Base-by-base conservation (phyloP, 2,113 vertebrate genomes). In the Chloropsis cyanopogon region DNA sequence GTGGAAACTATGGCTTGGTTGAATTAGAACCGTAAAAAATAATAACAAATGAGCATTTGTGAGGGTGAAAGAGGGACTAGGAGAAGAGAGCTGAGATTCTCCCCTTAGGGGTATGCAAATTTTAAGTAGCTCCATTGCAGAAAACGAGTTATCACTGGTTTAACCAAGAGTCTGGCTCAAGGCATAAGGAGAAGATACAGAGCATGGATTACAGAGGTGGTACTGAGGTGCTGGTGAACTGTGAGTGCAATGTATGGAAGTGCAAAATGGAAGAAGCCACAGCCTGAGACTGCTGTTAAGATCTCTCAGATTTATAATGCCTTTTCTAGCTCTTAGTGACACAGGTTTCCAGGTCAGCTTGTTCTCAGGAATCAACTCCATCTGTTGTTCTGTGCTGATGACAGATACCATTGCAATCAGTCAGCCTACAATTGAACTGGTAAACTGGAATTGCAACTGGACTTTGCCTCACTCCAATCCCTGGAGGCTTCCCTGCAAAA, bases 11-110 rank as follows among this genome's bases (percentile, higher is more conserved):
- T 94, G 82, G 90, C 82, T 97, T 96, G 84, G 96, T 97, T 97
- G 96, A 97, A 98, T 97, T 96, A 97, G 96, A 98, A 91, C 95
- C 94, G 96, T 86, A 93, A 91, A 89, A 96, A 96, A 95, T 72
- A 96, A 92, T 80, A 96, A 94, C 84, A 95, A 94, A 93, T 49
- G 88, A 96, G 15, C 37, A n/a, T 87, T 88, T 63, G 10, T 82
- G 59, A 88, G 37, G 41, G 44, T 72, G 84, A 82, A 90, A 77
- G 17, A 72, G 75, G 53, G 29, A 31, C 47, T 80, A 71, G 64
- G 37, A 82, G 64, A 82, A 90, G 79, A 66, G 20, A 49, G 7
- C 7, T 0, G 0, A 35, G 63, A 59, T 87, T 81, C 68, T 72
- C 8, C 20, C 29, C 29, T 81, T 59, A 29, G 39, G 11, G 10